Percentiles rank a stretch among this genome's conserved stretches.
phyloP scores from a whole-genome alignment of 2,888 invertebrate genomes.

The Xanthia icteritia region DNA sequence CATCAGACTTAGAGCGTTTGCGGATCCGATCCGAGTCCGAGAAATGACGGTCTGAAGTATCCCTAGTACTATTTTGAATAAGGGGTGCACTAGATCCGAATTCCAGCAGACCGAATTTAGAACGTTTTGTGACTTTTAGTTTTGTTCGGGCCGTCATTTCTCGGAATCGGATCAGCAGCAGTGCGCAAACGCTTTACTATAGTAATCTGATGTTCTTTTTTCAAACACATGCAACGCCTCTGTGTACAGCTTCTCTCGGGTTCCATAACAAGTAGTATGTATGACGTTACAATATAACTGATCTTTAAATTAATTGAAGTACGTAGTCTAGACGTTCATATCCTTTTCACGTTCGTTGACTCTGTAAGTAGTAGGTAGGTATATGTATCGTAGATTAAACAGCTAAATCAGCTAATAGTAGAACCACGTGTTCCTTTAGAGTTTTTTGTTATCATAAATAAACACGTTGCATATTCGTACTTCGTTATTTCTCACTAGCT shows the following conservation, averaged over 20 bases:
- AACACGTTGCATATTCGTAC: neutral
- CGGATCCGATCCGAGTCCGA: too few relatives aligned
- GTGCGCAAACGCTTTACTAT: neutral
- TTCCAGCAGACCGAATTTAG: neutral
- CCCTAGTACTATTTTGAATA: neutral
- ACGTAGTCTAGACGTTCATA: constrained; percentile 77
- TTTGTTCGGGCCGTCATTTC: neutral
- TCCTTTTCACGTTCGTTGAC: constrained; percentile 79
- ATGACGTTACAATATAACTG: constrained; percentile 39
- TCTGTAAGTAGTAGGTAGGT: constrained; percentile 37
- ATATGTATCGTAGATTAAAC: constrained; percentile 15
- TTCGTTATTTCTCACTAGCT: too few relatives aligned
- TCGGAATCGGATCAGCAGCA: neutral
- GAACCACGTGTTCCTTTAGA: neutral
- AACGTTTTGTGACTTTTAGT: neutral
- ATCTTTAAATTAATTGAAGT: constrained; percentile 67
- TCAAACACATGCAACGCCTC: neutral
- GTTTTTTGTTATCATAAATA: neutral
- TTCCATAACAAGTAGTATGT: neutral
- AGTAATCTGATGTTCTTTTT: constrained; percentile 8
- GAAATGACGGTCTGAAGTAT: neutral
- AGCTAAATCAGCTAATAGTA: neutral
- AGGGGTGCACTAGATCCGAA: too few relatives aligned
- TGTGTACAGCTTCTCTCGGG: constrained; percentile 8
- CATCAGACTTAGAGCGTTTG: neutral